Conservation (phyloP, 2,888 invertebrate genomes). For the Spicauda simplicius region DNA sequence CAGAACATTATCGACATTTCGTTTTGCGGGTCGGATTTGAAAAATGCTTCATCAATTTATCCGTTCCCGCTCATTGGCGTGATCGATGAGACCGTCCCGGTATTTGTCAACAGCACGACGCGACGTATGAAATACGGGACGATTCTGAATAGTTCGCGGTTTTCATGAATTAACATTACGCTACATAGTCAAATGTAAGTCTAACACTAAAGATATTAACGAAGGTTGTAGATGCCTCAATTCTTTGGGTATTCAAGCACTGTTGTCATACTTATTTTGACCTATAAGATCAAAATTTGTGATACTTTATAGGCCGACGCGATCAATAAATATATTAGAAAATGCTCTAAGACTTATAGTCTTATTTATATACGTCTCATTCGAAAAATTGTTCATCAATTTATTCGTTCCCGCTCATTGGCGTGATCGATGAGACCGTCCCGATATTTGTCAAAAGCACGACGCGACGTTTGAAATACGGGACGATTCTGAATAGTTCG, state of each 20-base stretch:
- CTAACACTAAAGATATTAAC: too few relatives aligned
- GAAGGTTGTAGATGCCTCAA: too few relatives aligned
- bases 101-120: slow-evolving; percentile 59
- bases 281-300: too few relatives aligned
- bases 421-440: slow-evolving; percentile 51
- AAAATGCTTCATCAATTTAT: slow-evolving; percentile 69
- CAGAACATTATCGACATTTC: slow-evolving; percentile 21
- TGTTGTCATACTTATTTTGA: too few relatives aligned
- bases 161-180: too few relatives aligned
- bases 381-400: too few relatives aligned
- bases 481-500: neutral
- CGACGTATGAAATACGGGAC: slow-evolving; percentile 36
- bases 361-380: too few relatives aligned
- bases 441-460: slow-evolving; percentile 62
- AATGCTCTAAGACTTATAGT: too few relatives aligned
- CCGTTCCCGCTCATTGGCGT: slow-evolving; percentile 63
- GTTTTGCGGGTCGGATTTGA: slow-evolving; percentile 38
- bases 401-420: slow-evolving; percentile 42
- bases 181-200: too few relatives aligned
- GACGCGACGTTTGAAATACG: slow-evolving; percentile 38
- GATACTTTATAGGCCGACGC: too few relatives aligned
- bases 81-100: slow-evolving; percentile 65
- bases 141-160: slow-evolving; percentile 10
- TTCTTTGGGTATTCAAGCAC: too few relatives aligned
- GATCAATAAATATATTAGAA: too few relatives aligned